Percentiles rank a stretch among this genome's conserved stretches.
Conservation (phyloP, 1,140 invertebrate genomes). For the Olivierus martensii region DNA sequence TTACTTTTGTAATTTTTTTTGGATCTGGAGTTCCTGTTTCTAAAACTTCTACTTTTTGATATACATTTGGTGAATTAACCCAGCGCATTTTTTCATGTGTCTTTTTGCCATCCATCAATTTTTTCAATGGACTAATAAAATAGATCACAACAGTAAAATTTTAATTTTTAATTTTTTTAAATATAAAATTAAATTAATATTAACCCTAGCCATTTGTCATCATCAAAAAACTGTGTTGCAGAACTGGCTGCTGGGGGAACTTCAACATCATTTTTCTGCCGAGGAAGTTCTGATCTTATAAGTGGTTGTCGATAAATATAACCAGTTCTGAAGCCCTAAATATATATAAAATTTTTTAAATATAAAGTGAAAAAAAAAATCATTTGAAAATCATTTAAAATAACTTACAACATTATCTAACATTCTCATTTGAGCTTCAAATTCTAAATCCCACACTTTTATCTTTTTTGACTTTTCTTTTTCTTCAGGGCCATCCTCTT, state of each 20-base stretch:
- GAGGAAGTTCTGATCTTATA: conserved; percentile 70
- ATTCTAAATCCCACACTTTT: conserved; percentile 89
- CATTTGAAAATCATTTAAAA: background rate
- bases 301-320: conserved; percentile 88
- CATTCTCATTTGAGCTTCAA: conserved; percentile 95
- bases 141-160: background rate
- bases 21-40: conserved; percentile 94
- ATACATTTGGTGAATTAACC: conserved; percentile 98
- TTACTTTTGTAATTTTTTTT: conserved; percentile 98
- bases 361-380: background rate
- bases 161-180: background rate
- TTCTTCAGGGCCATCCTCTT: background rate
- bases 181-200: background rate
- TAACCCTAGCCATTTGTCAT: conserved; percentile 42
- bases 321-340: conserved; percentile 76
- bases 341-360: background rate
- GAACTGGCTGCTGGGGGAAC: conserved; percentile 88
- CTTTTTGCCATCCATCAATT: conserved; percentile 57
- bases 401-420: conserved; percentile 57
- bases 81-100: conserved; percentile 81
- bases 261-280: conserved; percentile 84
- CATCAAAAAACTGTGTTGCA: conserved; percentile 49
- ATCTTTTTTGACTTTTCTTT: conserved; percentile 34
- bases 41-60: conserved; percentile 94
- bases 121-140: conserved; percentile 56